Base-by-base conservation (phyloP, 1,140 invertebrate genomes). In the Drosophila insularis region DNA sequence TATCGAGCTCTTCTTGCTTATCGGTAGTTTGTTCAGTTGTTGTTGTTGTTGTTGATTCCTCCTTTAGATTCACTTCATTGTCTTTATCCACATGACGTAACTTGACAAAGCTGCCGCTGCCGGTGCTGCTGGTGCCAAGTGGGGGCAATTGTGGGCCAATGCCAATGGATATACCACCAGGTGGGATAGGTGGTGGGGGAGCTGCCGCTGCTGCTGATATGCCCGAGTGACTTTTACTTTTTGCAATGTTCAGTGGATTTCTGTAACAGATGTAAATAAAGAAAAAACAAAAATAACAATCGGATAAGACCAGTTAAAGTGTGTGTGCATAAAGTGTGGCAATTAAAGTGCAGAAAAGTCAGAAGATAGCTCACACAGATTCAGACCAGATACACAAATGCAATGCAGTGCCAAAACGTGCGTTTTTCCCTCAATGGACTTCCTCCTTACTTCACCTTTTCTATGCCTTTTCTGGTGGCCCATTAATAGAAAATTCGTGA, bases 211-310 rank as follows among this genome's bases (percentile, higher is more conserved):
- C 58, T 21, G 35, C 59, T 53, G 66, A 62, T 63, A 92, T 78
- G 60, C 74, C 78, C 69, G 90, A 90, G 78, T 91, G 81, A 80
- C 90, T 92, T 74, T 91, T 92, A 74, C 91, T 92, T 84, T 92
- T 92, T 27, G 91, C 85, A 77, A 92, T 89, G 59, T 87, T 37
- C 35, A 13, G 32, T 4, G 13, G 68, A 78, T 85, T 91, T 68
- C 89, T 91, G 87, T 43, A 81, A 70, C 23, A 74, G 53, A 21
- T 19, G 19, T 21, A 50, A 19, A 50, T 8, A 5, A 50, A 2
- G 17, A 19, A 46, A 46, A 46, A 17, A 23, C 8, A 11, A 74
- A 7, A 68, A 14, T 55, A 46, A 66, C 32, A 55, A 5, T 68
- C 8, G 74, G 68, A 77, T 46, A 59, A 54, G 31, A 35, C 32